Conservation (phyloP, 2,888 invertebrate species). For the Tipula helvola region DNA sequence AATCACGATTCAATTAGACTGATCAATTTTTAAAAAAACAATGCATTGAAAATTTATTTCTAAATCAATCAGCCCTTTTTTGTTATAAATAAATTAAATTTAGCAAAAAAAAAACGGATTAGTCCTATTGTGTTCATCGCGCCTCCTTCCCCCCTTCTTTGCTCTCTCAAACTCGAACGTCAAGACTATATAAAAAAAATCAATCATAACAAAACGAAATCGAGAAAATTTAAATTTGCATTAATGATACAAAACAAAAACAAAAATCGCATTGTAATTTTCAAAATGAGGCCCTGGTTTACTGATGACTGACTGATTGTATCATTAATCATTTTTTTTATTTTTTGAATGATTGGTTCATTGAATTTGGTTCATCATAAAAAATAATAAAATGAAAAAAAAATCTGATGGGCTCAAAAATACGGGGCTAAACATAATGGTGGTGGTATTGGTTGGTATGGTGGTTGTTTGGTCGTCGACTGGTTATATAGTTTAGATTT, state of each 20-base stretch:
- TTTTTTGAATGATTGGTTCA: neutral
- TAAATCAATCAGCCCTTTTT: neutral
- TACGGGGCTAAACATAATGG: neutral
- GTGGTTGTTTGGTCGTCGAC: too few relatives aligned
- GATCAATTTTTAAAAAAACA: neutral
- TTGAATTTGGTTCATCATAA: neutral
- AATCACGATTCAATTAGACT: neutral
- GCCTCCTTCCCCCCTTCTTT: neutral
- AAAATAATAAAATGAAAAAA: neutral
- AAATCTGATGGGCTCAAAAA: neutral
- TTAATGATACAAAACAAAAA: neutral
- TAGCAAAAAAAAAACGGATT: neutral
- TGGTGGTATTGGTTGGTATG: too few relatives aligned
- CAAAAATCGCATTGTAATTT: neutral
- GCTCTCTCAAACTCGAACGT: neutral
- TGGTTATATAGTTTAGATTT: too few relatives aligned
- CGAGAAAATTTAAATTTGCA: neutral
- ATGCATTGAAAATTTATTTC: neutral
- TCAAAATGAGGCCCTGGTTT: neutral
- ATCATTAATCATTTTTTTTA: neutral
- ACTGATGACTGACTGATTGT: neutral
- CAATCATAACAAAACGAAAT: neutral
- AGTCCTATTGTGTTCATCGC: neutral
- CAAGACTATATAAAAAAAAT: neutral
- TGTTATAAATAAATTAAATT: neutral